These are phyloP conservation scores for Lasioglossum oenotherae DNA, from an alignment of 2,888 invertebrate genomes.

Conservation along the genomic window DNA sequence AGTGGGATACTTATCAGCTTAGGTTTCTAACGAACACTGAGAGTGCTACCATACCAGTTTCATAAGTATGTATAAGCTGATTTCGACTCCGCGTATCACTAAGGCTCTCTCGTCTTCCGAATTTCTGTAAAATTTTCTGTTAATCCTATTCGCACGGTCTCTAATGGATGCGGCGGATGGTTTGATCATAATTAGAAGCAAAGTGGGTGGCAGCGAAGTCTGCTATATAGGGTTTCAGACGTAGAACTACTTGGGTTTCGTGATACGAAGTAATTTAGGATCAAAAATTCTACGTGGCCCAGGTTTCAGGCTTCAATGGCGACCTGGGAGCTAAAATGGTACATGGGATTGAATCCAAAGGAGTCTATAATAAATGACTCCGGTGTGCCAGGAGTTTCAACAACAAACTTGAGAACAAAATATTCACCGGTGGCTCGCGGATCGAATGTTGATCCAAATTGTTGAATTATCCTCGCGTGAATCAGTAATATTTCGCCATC, in stretches of 20 bases:
- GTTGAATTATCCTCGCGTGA: not conserved
- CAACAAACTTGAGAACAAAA: not conserved
- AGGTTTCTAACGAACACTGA: not conserved
- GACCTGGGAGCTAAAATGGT: not conserved
- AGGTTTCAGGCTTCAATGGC: not conserved
- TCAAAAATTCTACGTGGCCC: not conserved
- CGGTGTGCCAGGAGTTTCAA: not conserved
- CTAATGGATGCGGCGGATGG: not conserved
- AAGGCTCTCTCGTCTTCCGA: not conserved
- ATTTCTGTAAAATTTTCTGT: not conserved
- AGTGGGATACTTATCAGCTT: not conserved
- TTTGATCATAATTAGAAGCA: not conserved
- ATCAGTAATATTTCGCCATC: not conserved
- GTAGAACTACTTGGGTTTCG: not conserved
- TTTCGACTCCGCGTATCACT: not conserved
- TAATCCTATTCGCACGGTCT: too few species aligned
- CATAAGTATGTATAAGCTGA: not conserved
- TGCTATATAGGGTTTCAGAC: not conserved
- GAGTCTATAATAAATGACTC: not conserved
- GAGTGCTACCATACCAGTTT: not conserved
- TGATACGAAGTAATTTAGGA: not conserved
- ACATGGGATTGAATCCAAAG: constrained; percentile 10
- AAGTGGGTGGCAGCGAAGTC: not conserved
- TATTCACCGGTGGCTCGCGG: not conserved
- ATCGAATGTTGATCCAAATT: not conserved